Evolutionary conservation across 2,797 vertebrate species (phyloP), one percentile per base, ranked within the genome.

Genomic region (Bradypodion ventrale): DNA sequence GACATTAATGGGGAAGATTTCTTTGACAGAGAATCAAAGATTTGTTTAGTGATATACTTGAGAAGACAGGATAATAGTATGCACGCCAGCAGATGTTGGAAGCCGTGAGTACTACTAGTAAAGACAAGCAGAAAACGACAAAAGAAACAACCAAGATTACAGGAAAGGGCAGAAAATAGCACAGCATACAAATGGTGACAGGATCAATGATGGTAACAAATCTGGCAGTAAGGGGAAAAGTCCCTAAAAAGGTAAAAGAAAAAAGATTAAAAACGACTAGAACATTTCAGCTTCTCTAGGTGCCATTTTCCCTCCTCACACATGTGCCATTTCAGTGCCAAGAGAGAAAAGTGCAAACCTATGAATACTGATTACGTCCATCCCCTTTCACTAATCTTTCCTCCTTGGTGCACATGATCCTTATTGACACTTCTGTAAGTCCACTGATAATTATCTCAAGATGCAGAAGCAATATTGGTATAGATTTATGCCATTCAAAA

Each of bases 1-100:
- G 69, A 70, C 66, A 80, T 42, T 62, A 59, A 59, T 32, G 46
- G 46, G 7, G 52, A 68, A 23, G 42, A 16, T 25, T 37, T 10
- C 40, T 75, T 79, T 68, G 42, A 49, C 37, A 46, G 77, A 32
- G 63, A 52, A 78, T 59, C 73, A n/a, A 29, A 65, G 63, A 75
- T 72, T 80, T 52, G 15, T 44, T 80, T 44, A 44, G 63, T 23
- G 23, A 35, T 44, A 5, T 35, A 65, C 37, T 84, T 81, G 23
- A 29, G 42, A 77, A 46, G 49, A 52, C 59, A 44, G 27, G 59
- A 19, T 76, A 63, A 76, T 84, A 4, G 78, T 44, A 59, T 82
- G 78, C 60, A 85, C 15, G 25, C 37, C 44, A 78, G 80, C 80
- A 82, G 44, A 78, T 74, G 85, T 79, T 65, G 56, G 72, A 42